phyloP scores from a whole-genome alignment of 2,113 vertebrate genomes.

The Loxodonta africana region DNA sequence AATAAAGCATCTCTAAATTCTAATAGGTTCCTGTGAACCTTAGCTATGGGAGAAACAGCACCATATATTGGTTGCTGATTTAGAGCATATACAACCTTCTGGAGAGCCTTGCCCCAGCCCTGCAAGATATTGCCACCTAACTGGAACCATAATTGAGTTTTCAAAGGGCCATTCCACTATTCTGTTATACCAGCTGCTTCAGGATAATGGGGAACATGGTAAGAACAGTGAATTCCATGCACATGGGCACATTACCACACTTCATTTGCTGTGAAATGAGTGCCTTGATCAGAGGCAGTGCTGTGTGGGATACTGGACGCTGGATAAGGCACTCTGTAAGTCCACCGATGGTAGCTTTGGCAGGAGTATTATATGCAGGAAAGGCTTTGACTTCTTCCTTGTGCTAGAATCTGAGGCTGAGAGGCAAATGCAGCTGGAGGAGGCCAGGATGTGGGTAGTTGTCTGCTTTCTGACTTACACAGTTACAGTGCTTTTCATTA shows the following conservation, averaged over 20 bases:
- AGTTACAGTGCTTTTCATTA: neutral
- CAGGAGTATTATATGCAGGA: neutral
- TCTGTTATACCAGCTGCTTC: neutral
- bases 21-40: no score
- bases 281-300: neutral
- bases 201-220: neutral
- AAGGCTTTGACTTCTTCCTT: neutral
- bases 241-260: neutral
- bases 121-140: neutral
- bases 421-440: neutral
- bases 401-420: neutral
- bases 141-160: neutral
- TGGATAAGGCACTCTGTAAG: neutral
- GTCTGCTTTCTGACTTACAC: neutral
- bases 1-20: neutral
- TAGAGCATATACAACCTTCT: no score
- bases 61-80: no score
- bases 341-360: neutral
- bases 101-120: no score
- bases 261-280: neutral
- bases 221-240: neutral
- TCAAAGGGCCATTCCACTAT: neutral
- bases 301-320: neutral
- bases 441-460: neutral
- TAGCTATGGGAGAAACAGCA: no score